Evolutionary conservation across 2,113 vertebrate genomes (phyloP).

Genomic region (Eubucco bourcierii): DNA sequence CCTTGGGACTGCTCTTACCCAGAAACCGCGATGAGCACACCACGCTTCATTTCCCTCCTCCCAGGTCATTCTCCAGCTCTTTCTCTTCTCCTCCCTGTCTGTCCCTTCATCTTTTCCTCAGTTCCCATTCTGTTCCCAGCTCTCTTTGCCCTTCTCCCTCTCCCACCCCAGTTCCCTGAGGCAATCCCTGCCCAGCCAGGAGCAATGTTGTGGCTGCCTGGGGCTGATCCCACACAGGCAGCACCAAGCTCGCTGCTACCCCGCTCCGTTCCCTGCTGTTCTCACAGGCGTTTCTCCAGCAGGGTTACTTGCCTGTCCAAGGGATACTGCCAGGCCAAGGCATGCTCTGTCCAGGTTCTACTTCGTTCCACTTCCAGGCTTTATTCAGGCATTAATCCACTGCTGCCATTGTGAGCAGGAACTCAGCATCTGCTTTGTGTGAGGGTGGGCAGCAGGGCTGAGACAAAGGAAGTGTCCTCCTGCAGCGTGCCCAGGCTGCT

Average conservation of each 20-base stretch:
- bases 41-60: background rate
- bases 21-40: background rate
- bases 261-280: background rate
- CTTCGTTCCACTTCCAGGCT: conserved; percentile 11
- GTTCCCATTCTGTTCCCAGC: background rate
- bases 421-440: conserved; percentile 37
- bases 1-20: conserved; percentile 27
- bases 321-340: background rate
- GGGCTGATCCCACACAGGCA: background rate
- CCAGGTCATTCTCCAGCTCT: background rate
- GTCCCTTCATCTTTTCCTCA: background rate
- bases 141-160: background rate
- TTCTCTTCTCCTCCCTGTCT: background rate
- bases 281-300: conserved; percentile 3
- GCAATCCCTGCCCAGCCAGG: background rate
- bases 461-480: conserved; percentile 25
- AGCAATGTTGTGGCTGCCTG: background rate
- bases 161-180: background rate
- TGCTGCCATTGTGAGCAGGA: conserved; percentile 43
- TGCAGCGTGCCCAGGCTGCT: conserved; percentile 1
- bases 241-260: background rate
- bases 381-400: conserved; percentile 17
- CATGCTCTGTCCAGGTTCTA: background rate
- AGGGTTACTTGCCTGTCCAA: background rate
- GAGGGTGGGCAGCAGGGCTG: background rate